phyloP scores from a whole-genome alignment of 2,797 vertebrate genomes.

The Diplodus puntazzo region DNA sequence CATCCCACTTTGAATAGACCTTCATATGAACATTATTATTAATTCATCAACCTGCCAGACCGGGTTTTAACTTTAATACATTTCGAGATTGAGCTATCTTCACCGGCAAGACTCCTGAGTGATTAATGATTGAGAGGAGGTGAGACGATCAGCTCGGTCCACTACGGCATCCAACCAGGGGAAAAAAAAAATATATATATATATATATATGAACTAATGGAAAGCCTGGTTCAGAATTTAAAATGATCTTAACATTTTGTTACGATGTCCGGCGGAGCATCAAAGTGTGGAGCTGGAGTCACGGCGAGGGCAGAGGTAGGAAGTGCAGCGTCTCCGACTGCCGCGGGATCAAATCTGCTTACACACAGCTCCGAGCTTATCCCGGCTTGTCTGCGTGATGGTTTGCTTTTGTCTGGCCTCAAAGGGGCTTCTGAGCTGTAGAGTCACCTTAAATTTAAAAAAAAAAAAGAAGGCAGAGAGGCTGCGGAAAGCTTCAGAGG shows the following conservation, averaged over 20 bases:
- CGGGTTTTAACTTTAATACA: conserved; percentile 70
- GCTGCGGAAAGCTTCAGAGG: conserved; percentile 5
- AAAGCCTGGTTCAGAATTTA: conserved; percentile 28
- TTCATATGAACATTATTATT: conserved; percentile 73
- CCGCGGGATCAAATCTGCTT: conserved; percentile 64
- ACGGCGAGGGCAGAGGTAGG: not conserved
- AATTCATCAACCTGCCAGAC: conserved; percentile 75
- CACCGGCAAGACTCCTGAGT: conserved; percentile 44
- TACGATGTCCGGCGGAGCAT: not conserved
- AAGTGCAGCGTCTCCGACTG: conserved; percentile 36
- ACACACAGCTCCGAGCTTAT: conserved; percentile 59
- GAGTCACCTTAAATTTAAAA: conserved; percentile 44
- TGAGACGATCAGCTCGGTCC: conserved; percentile 42
- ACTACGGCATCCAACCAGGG: not conserved
- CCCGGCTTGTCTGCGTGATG: conserved; percentile 51
- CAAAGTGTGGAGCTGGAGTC: conserved; percentile 1
- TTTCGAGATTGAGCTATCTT: conserved; percentile 72
- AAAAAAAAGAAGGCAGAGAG: not conserved
- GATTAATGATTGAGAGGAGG: conserved; percentile 74
- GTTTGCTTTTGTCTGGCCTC: conserved; percentile 70
- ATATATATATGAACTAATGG: conserved; percentile 4
- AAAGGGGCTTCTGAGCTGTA: conserved; percentile 56
- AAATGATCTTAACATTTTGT: not conserved
- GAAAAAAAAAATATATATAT: not conserved
- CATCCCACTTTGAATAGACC: conserved; percentile 59